Base-by-base conservation (phyloP, 1,140 invertebrate genomes). In the Drosophila parabipectinata region DNA sequence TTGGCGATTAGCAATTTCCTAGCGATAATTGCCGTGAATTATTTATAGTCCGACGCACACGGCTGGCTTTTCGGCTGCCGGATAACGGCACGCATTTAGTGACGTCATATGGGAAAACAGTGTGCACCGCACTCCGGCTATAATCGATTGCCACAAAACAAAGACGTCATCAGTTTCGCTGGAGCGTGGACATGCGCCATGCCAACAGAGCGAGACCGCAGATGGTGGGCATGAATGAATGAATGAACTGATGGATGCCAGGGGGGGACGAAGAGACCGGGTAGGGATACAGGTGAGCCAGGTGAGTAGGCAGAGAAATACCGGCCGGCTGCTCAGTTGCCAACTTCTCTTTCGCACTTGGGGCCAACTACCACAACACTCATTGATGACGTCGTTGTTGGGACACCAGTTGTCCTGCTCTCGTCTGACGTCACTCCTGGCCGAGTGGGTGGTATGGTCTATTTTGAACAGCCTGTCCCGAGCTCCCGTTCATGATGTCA, bases 91-190 rank as follows among this genome's bases (percentile, higher is more conserved):
- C 67, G 67, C 41, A 61, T 45, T 54, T 67, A 71, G 64, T 85
- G 77, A 85, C 82, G 81, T 85, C 81, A 85, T 59, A 52, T 5
- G 30, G 15, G 24, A 56, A 67, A 32, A 41, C 30, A 10, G 48
- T 24, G 37, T 48, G 24, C 39, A n/a, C 8, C 15, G 26, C 28
- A 18, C n/a, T 26, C 53, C 41, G 41, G 41, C 41, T n/a, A 26
- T 60, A 75, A 85, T 85, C 82, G 79, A 85, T 85, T 34, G 60
- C 41, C n/a, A 41, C 53, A 50, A 50, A 85, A 81, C 82, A 75
- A 85, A 87, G 82, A 85, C 82, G 82, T 85, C 82, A 85, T 87
- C 63, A 75, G 32, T 62, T 67, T 54, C 52, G 77, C 60, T 57
- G 66, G 71, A 62, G 73, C 59, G 71, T 66, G 72, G 61, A 77